A percentile compares a stretch with the other conserved stretches of the same genome.
These are phyloP conservation scores for Apaloderma vittatum DNA, from an alignment of 2,113 vertebrate species.

Conservation along the genomic window DNA sequence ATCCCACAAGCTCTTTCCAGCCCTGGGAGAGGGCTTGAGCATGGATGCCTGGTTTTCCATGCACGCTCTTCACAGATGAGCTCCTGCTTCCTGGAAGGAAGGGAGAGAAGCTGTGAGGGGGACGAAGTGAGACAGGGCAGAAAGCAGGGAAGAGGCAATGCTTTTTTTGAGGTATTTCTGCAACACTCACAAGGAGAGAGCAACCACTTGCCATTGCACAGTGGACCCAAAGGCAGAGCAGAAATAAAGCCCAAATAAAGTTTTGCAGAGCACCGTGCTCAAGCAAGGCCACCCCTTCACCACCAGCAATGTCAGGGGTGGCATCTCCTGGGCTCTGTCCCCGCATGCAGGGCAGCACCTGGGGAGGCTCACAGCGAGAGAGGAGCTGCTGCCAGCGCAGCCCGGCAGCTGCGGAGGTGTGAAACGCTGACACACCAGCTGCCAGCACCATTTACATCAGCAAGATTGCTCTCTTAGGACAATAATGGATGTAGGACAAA, in stretches of 20 bases:
- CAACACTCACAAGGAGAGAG: neutral
- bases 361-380: neutral
- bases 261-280: neutral
- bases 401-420: conserved; percentile 72
- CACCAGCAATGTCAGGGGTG: rapidly evolving
- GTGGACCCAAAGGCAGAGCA: neutral
- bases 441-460: conserved; percentile 71
- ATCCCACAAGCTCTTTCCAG: neutral
- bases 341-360: rapidly evolving
- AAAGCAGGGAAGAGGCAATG: neutral
- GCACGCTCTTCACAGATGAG: rapidly evolving
- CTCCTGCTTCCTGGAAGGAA: neutral
- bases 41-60: rapidly evolving
- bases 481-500: conserved; percentile 81
- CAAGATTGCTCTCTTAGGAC: conserved; percentile 76
- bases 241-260: neutral
- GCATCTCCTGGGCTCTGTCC: neutral
- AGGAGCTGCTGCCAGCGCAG: neutral
- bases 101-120: neutral
- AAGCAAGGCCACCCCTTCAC: neutral
- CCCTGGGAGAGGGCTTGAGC: neutral
- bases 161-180: neutral
- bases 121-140: neutral
- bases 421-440: conserved; percentile 77
- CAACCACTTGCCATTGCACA: neutral